phyloP scores from a whole-genome alignment of 2,888 invertebrate species.

The Polia nebulosa region DNA sequence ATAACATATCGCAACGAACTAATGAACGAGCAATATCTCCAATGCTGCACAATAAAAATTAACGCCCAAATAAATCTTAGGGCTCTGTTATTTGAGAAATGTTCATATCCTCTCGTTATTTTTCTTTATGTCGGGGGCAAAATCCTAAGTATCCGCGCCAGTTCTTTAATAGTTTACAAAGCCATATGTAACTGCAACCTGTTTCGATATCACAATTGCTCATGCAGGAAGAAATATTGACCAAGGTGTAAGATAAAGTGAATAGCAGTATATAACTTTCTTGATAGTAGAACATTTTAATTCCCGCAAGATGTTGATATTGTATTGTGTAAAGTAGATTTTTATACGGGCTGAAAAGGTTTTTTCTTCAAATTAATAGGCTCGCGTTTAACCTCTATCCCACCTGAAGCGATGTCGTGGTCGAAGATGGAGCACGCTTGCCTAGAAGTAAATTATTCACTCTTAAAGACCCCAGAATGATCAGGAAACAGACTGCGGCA shows the following conservation, averaged over 20 bases:
- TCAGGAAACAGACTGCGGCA: no score
- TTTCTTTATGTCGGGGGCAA: constrained; percentile 44
- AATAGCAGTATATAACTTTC: background rate
- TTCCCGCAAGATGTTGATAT: background rate
- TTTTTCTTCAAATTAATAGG: no score
- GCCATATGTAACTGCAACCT: constrained; percentile 43
- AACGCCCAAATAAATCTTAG: constrained; percentile 56
- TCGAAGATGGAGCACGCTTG: no score
- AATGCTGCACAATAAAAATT: constrained; percentile 52
- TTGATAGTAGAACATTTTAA: no score
- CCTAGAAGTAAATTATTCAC: no score
- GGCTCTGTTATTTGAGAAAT: constrained; percentile 47
- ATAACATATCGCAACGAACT: constrained; percentile 43
- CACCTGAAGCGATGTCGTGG: no score
- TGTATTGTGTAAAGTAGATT: background rate
- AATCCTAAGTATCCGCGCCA: constrained; percentile 36
- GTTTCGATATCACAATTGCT: constrained; percentile 49
- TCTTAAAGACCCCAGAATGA: no score
- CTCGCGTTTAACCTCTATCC: no score
- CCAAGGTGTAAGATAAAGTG: background rate
- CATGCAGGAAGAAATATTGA: constrained; percentile 14
- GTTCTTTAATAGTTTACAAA: constrained; percentile 26
- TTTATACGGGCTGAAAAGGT: background rate
- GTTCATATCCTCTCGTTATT: constrained; percentile 48
- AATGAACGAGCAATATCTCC: constrained; percentile 42